phyloP scores from a whole-genome alignment of 2,888 invertebrate genomes.

The Perdita meconis region DNA sequence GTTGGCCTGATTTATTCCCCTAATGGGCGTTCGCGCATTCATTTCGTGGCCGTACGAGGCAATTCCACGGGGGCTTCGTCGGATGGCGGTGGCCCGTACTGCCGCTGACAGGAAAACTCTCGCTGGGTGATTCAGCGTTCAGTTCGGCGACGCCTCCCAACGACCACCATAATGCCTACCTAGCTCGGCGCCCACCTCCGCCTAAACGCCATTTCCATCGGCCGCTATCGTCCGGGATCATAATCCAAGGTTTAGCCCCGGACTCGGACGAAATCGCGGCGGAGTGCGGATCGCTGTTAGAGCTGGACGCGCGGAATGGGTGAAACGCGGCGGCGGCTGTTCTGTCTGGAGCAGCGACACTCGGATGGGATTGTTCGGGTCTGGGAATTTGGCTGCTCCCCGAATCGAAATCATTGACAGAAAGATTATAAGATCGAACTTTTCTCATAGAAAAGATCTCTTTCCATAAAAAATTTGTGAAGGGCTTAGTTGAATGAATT shows the following conservation, averaged over 20 bases:
- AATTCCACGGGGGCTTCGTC: constrained; percentile 79
- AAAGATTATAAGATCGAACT: not conserved
- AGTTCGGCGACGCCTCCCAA: constrained; percentile 83
- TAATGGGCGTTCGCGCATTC: constrained; percentile 84
- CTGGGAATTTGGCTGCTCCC: not conserved
- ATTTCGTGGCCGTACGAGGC: constrained; percentile 82
- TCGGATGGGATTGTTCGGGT: constrained; percentile 12
- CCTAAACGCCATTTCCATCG: constrained; percentile 74
- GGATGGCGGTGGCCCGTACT: constrained; percentile 77
- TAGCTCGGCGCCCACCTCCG: constrained; percentile 69
- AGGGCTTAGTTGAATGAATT: no score
- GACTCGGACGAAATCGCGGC: constrained; percentile 66
- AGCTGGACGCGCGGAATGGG: constrained; percentile 40
- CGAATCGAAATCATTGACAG: not conserved
- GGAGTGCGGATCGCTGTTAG: constrained; percentile 54
- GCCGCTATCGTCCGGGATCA: constrained; percentile 74
- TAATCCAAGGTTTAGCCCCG: constrained; percentile 71
- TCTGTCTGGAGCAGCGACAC: not conserved
- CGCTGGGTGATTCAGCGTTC: constrained; percentile 84
- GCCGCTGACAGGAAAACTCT: constrained; percentile 84
- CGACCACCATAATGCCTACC: constrained; percentile 79
- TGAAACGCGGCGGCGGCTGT: constrained; percentile 32
- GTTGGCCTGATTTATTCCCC: constrained; percentile 84
- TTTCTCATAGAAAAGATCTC: no score
- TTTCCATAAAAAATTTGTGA: no score